phyloP scores from a whole-genome alignment of 1,140 invertebrate species.

The Littorina saxatilis region DNA sequence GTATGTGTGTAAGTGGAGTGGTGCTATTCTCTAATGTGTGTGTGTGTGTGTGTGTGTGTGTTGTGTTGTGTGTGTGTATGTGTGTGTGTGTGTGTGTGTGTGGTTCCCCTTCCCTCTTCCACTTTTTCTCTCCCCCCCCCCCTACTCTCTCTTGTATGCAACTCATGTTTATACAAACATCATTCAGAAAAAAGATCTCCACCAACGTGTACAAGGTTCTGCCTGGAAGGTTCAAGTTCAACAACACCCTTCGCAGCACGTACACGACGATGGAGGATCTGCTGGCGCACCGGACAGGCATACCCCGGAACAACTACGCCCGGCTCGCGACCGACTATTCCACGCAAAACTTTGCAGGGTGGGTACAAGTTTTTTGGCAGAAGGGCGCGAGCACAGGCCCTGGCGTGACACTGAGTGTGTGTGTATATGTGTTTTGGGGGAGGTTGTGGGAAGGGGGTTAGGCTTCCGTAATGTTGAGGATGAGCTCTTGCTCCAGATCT shows the following conservation, averaged over 20 bases:
- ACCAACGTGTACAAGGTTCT: slow-evolving; percentile 33
- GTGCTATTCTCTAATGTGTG: too few species aligned
- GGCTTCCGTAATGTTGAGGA: too few species aligned
- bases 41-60: too few species aligned
- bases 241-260: slow-evolving; percentile 33
- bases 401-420: neutral
- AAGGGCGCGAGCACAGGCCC: too few species aligned
- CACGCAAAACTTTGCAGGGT: slow-evolving; percentile 41
- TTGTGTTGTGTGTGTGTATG: too few species aligned
- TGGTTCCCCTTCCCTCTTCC: too few species aligned
- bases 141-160: neutral
- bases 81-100: too few species aligned
- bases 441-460: neutral
- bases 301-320: slow-evolving; percentile 53
- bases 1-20: too few species aligned
- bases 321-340: slow-evolving; percentile 43
- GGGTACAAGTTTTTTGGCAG: too few species aligned
- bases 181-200: slow-evolving; percentile 5
- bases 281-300: slow-evolving; percentile 49
- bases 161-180: neutral
- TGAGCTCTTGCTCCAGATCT: too few species aligned
- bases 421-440: too few species aligned
- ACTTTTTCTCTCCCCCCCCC: slow-evolving; percentile 24
- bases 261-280: slow-evolving; percentile 57
- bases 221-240: slow-evolving; percentile 38